Conservation (phyloP, 2,113 vertebrate species). For the Propithecus coquereli region DNA sequence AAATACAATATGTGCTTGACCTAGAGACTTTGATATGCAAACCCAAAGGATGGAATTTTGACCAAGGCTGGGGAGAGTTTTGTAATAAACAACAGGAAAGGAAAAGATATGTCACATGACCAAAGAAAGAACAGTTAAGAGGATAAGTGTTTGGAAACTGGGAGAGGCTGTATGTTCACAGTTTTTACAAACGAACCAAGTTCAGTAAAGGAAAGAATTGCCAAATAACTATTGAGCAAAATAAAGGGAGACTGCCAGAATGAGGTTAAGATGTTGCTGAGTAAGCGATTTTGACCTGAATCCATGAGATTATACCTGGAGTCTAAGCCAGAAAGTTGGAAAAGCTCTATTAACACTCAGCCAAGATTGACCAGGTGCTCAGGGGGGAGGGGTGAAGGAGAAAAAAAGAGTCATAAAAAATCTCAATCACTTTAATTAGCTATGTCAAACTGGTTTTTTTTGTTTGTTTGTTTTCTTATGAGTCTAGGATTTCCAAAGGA, state of each 20-base stretch:
- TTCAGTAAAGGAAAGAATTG: conserved; percentile 5
- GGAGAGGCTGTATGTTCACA: background rate
- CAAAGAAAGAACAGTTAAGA: background rate
- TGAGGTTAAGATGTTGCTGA: background rate
- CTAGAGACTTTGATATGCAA: background rate
- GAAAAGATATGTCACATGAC: background rate
- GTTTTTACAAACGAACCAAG: conserved; percentile 21
- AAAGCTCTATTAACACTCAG: background rate
- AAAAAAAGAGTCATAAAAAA: conserved; percentile 15
- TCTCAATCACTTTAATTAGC: background rate
- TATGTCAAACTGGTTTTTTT: background rate
- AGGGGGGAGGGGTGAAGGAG: background rate
- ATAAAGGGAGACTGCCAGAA: background rate
- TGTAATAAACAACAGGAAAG: conserved; percentile 24
- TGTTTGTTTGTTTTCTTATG: background rate
- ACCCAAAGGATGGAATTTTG: background rate
- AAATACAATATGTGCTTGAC: background rate
- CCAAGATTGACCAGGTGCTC: background rate
- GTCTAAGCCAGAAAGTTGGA: background rate
- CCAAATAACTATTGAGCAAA: conserved; percentile 6
- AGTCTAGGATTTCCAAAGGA: background rate
- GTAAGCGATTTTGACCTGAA: background rate
- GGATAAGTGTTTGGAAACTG: background rate
- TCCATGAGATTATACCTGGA: background rate
- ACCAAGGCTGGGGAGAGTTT: background rate